Base-by-base conservation (phyloP, 2,888 invertebrate species). In the Acheta domesticus region DNA sequence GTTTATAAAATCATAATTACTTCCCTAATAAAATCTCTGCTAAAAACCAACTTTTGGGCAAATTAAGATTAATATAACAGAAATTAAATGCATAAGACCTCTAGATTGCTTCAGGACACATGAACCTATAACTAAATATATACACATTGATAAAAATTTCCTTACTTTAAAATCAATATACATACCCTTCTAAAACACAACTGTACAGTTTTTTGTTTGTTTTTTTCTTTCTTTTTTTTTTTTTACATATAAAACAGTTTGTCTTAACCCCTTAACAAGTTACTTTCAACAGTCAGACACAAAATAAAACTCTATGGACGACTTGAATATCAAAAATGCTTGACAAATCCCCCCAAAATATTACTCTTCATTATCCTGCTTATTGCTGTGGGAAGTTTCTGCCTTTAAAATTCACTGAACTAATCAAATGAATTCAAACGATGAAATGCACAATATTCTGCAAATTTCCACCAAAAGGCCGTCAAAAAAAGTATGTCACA, bases 231-330 rank as follows among this genome's bases (percentile, higher is more conserved):
- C 4, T 23, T 36, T 36, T 36, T 36, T 62, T 62, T 62, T 62
- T n/a, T 62, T 62, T 62, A 62, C 62, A 62, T 62, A 62, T 62
- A 62, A 62, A 62, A 62, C 62, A 62, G 62, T 62, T 62, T 62
- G 62, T n/a, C 62, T 62, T 62, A 62, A 19, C 62, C 36, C n/a
- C n/a, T 3, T 62, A 62, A 62, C 62, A 62, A 62, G 14, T 62
- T 62, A 12, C 62, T n/a, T 62, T 62, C n/a, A 62, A 62, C 62
- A 62, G 62, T 62, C 62, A 62, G 62, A 62, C 62, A 62, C 14
- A 62, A 62, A 62, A 62, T 62, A 62, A 62, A 62, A 62, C 62
- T 62, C 62, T 62, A 62, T 62, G 62, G 62, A 62, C 62, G 62
- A 62, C 62, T 62, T 62, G 16, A 62, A 62, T 62, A 62, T 62